These are phyloP conservation scores for Drosophila vallismaia DNA, from an alignment of 2,888 invertebrate genomes.

Conservation along the genomic window DNA sequence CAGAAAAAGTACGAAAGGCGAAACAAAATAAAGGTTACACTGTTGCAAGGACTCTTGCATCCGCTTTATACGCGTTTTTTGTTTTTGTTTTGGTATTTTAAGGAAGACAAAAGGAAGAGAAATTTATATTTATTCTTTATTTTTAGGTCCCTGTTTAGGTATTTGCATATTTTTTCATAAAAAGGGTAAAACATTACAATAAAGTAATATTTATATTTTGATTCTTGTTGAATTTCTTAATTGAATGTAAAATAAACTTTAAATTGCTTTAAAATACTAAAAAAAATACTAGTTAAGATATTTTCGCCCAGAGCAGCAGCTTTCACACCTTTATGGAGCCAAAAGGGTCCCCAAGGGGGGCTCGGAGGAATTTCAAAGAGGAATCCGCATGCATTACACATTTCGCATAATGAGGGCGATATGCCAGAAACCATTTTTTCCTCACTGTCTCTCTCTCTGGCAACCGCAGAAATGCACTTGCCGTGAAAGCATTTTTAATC, in stretches of 20 bases:
- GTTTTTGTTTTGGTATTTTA: constrained; percentile 3
- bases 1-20: constrained; percentile 10
- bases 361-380: constrained; percentile 28
- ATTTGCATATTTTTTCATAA: constrained; percentile 32
- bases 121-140: background rate
- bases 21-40: constrained; percentile 29
- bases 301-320: constrained; percentile 4
- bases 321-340: constrained; percentile 25
- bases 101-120: background rate
- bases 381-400: constrained; percentile 35
- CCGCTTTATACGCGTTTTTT: background rate
- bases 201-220: background rate
- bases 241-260: background rate
- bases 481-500: constrained; percentile 80
- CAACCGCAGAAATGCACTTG: constrained; percentile 77
- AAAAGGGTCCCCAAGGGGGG: constrained; percentile 10
- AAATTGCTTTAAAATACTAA: background rate
- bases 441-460: background rate
- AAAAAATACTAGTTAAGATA: background rate
- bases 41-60: constrained; percentile 45
- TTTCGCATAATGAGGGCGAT: constrained; percentile 42
- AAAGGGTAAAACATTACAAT: constrained; percentile 13
- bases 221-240: background rate
- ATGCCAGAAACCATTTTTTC: constrained; percentile 27
- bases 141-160: constrained; percentile 3